Evolutionary conservation across 2,113 vertebrate genomes (phyloP), one percentile per base, ranked within the genome.

Genomic region (Nymphicus hollandicus): DNA sequence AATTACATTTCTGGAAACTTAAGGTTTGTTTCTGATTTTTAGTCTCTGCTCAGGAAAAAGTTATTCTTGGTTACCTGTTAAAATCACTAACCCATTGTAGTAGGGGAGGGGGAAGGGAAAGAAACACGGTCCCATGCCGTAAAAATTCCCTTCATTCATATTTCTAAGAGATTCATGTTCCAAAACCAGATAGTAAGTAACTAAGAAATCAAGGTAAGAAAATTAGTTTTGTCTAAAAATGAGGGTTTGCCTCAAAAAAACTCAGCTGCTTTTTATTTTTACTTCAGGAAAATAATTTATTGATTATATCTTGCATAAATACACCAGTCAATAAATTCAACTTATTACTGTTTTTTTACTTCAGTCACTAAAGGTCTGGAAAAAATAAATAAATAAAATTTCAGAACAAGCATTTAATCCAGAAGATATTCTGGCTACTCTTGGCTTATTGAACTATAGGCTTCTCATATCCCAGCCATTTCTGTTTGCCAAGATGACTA

Each of bases 321-420:
- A 10, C 12, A 64, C 52, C 31, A 22, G 10, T 39, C 49, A 56
- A 14, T 33, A 50, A 35, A n/a, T 52, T n/a, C 3, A 60, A 24
- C 2, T 70, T 37, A 0, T 5, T 50, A 29, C 8, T 65, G 1
- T 1, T 65, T 69, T 52, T 52, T 20, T 0, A n/a, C 9, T 74
- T 66, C 7, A 33, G 11, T 11, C 17, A 66, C 16, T 63, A n/a
- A 11, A 79, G 6, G 11, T 12, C 1, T 53, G 22, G 13, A 12
- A 25, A 41, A 43, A n/a, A n/a, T n/a, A 73, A 39, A 5, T 23
- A 47, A 22, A 25, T 11, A 29, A 29, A 60, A 15, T 20, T 58
- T 4, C 16, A 91, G 37, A 47, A 13, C 3, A 33, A 6, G 5
- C 14, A 81, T 53, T 47, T 66, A 72, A 82, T 63, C 12, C 18